A percentile compares a stretch with the other conserved stretches of the same genome.
phyloP scores from a whole-genome alignment of 1,140 invertebrate genomes.

The Hypothenemus hampei region DNA sequence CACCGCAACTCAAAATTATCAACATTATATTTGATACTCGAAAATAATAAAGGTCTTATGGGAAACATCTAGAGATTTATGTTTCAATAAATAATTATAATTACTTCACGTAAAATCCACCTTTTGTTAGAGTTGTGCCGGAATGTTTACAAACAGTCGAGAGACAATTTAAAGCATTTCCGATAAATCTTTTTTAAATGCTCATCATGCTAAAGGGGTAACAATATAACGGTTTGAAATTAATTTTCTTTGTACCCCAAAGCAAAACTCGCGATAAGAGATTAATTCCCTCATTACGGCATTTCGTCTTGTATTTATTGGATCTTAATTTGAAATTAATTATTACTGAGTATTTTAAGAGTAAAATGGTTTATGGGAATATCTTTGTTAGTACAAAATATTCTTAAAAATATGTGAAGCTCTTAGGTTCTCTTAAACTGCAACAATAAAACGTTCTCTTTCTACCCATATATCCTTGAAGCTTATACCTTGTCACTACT shows the following conservation, averaged over 20 bases:
- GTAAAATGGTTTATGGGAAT: constrained; percentile 4
- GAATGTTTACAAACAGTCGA: not conserved
- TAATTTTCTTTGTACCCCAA: constrained; percentile 3
- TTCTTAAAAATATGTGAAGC: not conserved
- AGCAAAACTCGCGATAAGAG: constrained; percentile 5
- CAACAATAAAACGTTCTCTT: constrained; percentile 14
- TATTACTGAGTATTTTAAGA: constrained; percentile 8
- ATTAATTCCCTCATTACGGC: constrained; percentile 7
- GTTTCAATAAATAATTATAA: not conserved
- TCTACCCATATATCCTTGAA: constrained; percentile 12
- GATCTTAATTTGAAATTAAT: constrained; percentile 12
- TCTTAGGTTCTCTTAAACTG: constrained; percentile 6
- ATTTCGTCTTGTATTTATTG: constrained; percentile 5
- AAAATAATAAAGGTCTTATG: constrained; percentile 3
- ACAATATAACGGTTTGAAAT: not conserved
- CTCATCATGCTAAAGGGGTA: not conserved
- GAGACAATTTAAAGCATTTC: not conserved
- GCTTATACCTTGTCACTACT: constrained; percentile 23
- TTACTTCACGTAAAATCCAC: not conserved
- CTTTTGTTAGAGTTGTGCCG: not conserved
- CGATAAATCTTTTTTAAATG: not conserved
- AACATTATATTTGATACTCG: constrained; percentile 3
- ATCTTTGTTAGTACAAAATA: not conserved
- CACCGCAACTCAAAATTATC: constrained; percentile 5
- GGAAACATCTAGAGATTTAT: not conserved